Evolutionary conservation across 2,113 vertebrate species (phyloP).

Genomic region (Oryzias woworae): DNA sequence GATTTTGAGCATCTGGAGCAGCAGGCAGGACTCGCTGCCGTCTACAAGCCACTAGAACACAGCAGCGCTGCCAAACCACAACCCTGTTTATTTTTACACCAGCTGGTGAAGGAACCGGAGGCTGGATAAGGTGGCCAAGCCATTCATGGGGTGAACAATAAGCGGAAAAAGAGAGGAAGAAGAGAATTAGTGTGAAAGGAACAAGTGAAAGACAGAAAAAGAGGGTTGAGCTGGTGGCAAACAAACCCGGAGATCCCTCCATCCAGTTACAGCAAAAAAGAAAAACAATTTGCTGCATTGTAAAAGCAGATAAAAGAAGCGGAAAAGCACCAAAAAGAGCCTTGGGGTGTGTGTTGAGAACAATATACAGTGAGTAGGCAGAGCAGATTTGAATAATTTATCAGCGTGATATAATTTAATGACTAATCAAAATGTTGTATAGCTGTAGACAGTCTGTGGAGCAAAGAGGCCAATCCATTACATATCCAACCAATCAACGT

Average conservation of each 20-base stretch:
- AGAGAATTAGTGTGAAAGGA: conserved; percentile 36
- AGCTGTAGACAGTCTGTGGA: conserved; percentile 16
- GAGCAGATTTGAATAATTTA: conserved; percentile 58
- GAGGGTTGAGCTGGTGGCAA: conserved; percentile 13
- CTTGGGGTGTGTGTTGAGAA: conserved; percentile 7
- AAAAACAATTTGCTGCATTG: conserved; percentile 45
- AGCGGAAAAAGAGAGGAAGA: conserved; percentile 47
- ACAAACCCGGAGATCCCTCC: conserved; percentile 16
- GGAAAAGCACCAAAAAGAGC: conserved; percentile 11
- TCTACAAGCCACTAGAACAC: conserved; percentile 49
- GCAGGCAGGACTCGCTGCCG: conserved; percentile 38
- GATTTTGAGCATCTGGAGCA: conserved; percentile 67
- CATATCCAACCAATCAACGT: conserved; percentile 43
- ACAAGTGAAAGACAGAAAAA: conserved; percentile 9
- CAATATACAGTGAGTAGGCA: conserved; percentile 15
- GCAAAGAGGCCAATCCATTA: conserved; percentile 34
- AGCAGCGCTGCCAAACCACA: conserved; percentile 43
- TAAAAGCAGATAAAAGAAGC: conserved; percentile 17
- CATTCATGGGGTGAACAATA: conserved; percentile 53
- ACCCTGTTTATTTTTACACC: conserved; percentile 53
- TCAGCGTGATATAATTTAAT: conserved; percentile 43
- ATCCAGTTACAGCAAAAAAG: conserved; percentile 44
- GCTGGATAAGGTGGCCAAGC: conserved; percentile 32
- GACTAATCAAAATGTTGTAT: conserved; percentile 43
- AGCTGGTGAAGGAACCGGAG: conserved; percentile 57